Percentiles rank a stretch among this genome's conserved stretches.
These are phyloP conservation scores for Pheosia gnoma DNA, from an alignment of 2,888 invertebrate species.

Conservation along the genomic window DNA sequence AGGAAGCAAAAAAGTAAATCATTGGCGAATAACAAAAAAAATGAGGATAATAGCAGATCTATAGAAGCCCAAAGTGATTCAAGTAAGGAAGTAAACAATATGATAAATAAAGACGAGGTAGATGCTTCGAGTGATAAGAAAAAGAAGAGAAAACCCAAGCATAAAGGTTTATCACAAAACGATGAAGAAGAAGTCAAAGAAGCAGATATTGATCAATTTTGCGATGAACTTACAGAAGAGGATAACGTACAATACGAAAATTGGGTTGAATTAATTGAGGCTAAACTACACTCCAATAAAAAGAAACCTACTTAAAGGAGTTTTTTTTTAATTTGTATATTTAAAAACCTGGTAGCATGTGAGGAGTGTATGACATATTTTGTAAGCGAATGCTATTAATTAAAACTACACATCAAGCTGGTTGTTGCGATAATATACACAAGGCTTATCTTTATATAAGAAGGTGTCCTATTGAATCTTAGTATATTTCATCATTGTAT, in stretches of 20 bases:
- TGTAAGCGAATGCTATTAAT: no score
- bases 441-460: background rate
- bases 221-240: constrained; percentile 70
- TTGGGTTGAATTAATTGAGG: constrained; percentile 75
- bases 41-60: background rate
- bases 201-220: constrained; percentile 76
- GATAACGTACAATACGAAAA: constrained; percentile 72
- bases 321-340: background rate
- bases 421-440: no score
- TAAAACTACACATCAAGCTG: no score
- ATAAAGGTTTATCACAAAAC: constrained; percentile 33
- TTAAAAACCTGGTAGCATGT: background rate
- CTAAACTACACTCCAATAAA: constrained; percentile 61
- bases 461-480: background rate
- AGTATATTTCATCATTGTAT: no score
- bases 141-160: constrained; percentile 16
- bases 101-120: background rate
- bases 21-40: constrained; percentile 22
- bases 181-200: constrained; percentile 67
- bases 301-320: constrained; percentile 34
- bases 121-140: background rate
- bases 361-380: background rate
- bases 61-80: background rate
- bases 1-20: constrained; percentile 20
- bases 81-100: background rate